A percentile compares a stretch with the other conserved stretches of the same genome.
phyloP scores from a whole-genome alignment of 1,140 invertebrate genomes.

The Nixonia krombeini region DNA sequence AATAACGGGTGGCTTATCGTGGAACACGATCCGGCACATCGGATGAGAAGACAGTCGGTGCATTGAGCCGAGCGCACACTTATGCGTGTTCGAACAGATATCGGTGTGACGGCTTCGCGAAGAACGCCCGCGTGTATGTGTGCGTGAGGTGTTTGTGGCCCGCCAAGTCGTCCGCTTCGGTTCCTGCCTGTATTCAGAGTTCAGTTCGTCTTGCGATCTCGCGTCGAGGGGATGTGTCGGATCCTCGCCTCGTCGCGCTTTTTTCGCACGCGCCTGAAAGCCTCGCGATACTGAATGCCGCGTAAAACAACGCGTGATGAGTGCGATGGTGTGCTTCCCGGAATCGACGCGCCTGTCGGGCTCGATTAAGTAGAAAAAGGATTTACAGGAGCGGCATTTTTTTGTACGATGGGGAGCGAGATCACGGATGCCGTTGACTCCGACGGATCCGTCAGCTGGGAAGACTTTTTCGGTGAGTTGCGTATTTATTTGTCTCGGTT shows the following conservation, averaged over 20 bases:
- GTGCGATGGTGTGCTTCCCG: background rate
- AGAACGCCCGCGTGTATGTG: background rate
- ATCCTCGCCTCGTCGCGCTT: slow-evolving; percentile 1
- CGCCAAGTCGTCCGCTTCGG: slow-evolving; percentile 25
- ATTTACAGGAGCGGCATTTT: background rate
- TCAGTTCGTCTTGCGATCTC: slow-evolving; percentile 50
- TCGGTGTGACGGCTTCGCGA: background rate
- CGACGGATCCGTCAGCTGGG: slow-evolving; percentile 72
- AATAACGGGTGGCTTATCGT: background rate
- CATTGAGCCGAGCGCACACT: background rate
- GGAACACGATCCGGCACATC: background rate
- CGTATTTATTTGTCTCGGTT: background rate
- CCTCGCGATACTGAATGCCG: background rate
- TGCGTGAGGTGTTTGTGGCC: background rate
- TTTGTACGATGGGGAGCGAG: background rate
- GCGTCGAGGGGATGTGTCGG: slow-evolving; percentile 12
- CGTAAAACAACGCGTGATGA: background rate
- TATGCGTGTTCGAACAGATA: background rate
- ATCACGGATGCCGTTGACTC: slow-evolving; percentile 60
- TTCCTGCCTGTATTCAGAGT: slow-evolving; percentile 4
- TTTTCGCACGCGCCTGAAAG: background rate
- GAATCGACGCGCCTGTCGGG: background rate
- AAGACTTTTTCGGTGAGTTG: slow-evolving; percentile 73
- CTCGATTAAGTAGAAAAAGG: background rate
- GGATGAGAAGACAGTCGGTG: background rate